Percentiles rank a stretch among this genome's conserved stretches.
phyloP scores from a whole-genome alignment of 2,888 invertebrate species.

The Drosophila recens region DNA sequence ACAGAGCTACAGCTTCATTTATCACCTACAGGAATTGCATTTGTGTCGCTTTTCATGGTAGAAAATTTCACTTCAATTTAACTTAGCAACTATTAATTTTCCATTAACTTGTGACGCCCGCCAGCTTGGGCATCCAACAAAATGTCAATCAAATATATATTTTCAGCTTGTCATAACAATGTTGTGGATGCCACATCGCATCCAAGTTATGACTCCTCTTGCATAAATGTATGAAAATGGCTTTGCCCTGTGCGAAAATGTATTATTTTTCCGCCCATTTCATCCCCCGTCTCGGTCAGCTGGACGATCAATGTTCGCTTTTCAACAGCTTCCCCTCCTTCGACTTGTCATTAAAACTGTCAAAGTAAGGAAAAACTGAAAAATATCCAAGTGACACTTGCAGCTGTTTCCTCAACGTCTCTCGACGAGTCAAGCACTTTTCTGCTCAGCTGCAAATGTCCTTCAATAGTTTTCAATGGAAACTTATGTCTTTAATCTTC shows the following conservation, averaged over 20 bases:
- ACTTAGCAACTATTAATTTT: slow-evolving; percentile 61
- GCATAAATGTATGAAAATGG: slow-evolving; percentile 52
- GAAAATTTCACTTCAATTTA: slow-evolving; percentile 17
- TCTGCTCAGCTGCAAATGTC: slow-evolving; percentile 36
- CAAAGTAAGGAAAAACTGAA: slow-evolving; percentile 47
- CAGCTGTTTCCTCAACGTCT: slow-evolving; percentile 57
- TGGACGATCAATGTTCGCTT: slow-evolving; percentile 35
- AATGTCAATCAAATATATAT: slow-evolving; percentile 63
- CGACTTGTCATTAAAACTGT: slow-evolving; percentile 63
- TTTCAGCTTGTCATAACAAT: slow-evolving; percentile 63
- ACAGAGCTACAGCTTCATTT: slow-evolving; percentile 14
- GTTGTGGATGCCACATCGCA: slow-evolving; percentile 32
- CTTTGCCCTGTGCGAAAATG: slow-evolving; percentile 44
- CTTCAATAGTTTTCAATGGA: slow-evolving; percentile 30
- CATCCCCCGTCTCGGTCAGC: background rate
- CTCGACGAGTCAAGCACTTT: slow-evolving; percentile 22
- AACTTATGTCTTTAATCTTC: slow-evolving; percentile 32
- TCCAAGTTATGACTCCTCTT: slow-evolving; percentile 14
- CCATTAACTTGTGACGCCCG: slow-evolving; percentile 47
- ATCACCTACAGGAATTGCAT: slow-evolving; percentile 25
- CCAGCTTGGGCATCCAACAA: slow-evolving; percentile 17
- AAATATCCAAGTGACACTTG: slow-evolving; percentile 63
- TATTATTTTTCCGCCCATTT: slow-evolving; percentile 17
- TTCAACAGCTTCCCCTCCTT: slow-evolving; percentile 3
- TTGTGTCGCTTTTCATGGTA: slow-evolving; percentile 6